Evolutionary conservation across 2,888 invertebrate species (phyloP), one percentile per base, ranked within the genome.

Genomic region (Drosophila pseudotakahashii): DNA sequence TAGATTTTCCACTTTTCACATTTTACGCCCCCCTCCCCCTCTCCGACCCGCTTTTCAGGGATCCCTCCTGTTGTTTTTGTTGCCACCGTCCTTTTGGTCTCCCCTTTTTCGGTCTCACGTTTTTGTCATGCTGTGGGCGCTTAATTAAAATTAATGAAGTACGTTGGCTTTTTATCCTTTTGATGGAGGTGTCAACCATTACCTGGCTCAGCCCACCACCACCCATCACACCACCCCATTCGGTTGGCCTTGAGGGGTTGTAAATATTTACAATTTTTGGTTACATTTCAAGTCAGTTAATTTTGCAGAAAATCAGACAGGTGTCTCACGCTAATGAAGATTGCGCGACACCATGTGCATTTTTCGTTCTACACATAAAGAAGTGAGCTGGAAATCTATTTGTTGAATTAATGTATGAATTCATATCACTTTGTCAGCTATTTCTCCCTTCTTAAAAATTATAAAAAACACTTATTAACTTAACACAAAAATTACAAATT

Each of bases 91-190:
- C 51, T 58, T 58, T 47, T 57, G 44, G 52, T 53, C 37, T 48
- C 39, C 60, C 37, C 36, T 42, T 39, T 53, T 72, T 71, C 16
- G 55, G 64, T 72, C 62, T 72, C 66, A 42, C 58, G 57, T 73
- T 76, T 82, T 82, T 80, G 81, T 71, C 83, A 66, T 75, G 81
- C 77, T 74, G 77, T 74, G 81, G 78, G 77, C 63, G 76, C 81
- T 77, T 83, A 83, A 83, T 83, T 83, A 86, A 83, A 86, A 83
- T 83, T 86, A 83, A 83, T 83, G 81, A 86, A 86, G 80, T 86
- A 75, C 80, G 77, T 74, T 73, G 70, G 74, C 76, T 80, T 80
- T 85, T 79, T 80, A 80, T 80, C 83, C 82, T 75, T 70, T 48
- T 60, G 54, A 53, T 39, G 70, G 23, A 62, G 71, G 51, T 52